Evolutionary conservation across 2,888 invertebrate species (phyloP).

Genomic region (Aquatica leii): DNA sequence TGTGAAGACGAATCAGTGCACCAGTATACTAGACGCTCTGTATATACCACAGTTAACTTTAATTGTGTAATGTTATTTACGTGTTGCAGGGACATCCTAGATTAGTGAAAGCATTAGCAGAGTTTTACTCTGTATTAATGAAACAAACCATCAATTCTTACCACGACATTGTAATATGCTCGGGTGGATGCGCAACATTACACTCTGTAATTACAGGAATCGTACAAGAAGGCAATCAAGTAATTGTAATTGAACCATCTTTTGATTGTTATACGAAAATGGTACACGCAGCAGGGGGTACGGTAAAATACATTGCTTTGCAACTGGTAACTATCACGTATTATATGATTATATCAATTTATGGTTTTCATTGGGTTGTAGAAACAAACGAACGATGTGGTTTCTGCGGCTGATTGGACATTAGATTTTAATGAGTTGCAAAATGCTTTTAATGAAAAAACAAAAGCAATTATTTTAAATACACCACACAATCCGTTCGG

Average conservation of each 20-base stretch:
- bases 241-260: slow-evolving; percentile 97
- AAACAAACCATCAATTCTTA: slow-evolving; percentile 81
- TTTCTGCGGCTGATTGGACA: slow-evolving; percentile 86
- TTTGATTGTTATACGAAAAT: slow-evolving; percentile 98
- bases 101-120: slow-evolving; percentile 82
- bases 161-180: slow-evolving; percentile 87
- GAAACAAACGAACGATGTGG: slow-evolving; percentile 47
- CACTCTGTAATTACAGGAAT: slow-evolving; percentile 85
- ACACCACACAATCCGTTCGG: slow-evolving; percentile 98
- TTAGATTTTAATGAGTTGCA: slow-evolving; percentile 84
- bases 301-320: slow-evolving; percentile 86
- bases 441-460: slow-evolving; percentile 82
- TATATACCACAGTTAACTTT: slow-evolving; percentile 63
- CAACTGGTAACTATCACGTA: slow-evolving; percentile 71
- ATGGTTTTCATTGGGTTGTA: not conserved
- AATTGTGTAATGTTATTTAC: not conserved
- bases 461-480: slow-evolving; percentile 95
- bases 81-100: slow-evolving; percentile 84
- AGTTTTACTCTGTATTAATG: slow-evolving; percentile 84
- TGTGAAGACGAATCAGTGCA: slow-evolving; percentile 79
- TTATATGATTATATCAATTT: not conserved
- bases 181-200: slow-evolving; percentile 95
- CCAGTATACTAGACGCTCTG: slow-evolving; percentile 95
- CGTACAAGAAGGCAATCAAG: slow-evolving; percentile 87
- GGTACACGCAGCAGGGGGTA: slow-evolving; percentile 87